Conservation (phyloP, 2,888 invertebrate genomes). For the Pseudococcus longispinus region DNA sequence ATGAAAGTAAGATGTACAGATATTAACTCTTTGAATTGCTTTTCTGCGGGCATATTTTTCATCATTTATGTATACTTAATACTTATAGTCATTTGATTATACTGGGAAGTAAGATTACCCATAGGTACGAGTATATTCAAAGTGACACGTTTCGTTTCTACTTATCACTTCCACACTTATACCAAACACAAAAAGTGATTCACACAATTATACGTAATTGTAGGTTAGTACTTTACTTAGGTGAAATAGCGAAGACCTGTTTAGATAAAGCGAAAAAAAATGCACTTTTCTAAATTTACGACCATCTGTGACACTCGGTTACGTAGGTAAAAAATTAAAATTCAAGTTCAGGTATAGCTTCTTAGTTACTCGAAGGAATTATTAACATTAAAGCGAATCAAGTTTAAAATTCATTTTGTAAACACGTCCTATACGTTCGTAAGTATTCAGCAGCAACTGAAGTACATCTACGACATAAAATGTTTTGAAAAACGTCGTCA, state of each 20-base stretch:
- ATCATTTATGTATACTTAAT: no score
- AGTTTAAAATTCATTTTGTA: not conserved
- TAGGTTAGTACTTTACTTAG: not conserved
- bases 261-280: not conserved
- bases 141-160: not conserved
- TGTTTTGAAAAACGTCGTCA: not conserved
- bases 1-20: constrained; percentile 64
- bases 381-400: not conserved
- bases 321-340: not conserved
- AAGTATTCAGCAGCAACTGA: not conserved
- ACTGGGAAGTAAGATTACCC: not conserved
- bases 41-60: not conserved
- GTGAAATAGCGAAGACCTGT: not conserved
- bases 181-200: not conserved
- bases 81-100: not conserved
- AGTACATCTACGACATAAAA: not conserved
- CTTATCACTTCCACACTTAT: not conserved
- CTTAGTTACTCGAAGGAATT: not conserved
- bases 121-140: not conserved
- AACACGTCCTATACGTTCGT: not conserved
- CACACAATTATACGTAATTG: not conserved
- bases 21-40: not conserved
- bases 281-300: not conserved
- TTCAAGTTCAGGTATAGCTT: not conserved
- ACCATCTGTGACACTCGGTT: not conserved